Conservation (phyloP, 2,888 invertebrate species). For the Maniola hyperantus region DNA sequence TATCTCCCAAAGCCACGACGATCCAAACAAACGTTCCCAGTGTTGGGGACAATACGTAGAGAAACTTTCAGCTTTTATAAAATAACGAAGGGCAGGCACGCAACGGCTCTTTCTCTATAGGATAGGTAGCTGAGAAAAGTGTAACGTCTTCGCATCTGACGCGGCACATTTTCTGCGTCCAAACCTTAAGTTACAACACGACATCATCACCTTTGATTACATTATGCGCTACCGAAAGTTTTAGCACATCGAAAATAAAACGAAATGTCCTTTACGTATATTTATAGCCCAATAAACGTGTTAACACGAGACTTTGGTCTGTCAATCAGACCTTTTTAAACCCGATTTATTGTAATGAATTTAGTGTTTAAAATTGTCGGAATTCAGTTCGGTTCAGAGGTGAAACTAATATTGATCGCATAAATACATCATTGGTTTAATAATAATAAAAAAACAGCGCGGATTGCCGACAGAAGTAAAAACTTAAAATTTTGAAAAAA, state of each 20-base stretch:
- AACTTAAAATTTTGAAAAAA: too few species aligned
- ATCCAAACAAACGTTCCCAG: too few species aligned
- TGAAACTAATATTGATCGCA: not conserved
- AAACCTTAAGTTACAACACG: slow-evolving; percentile 26
- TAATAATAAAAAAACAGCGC: not conserved
- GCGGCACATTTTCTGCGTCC: too few species aligned
- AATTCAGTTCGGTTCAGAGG: not conserved
- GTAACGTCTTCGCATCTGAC: too few species aligned
- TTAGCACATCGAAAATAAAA: slow-evolving; percentile 31
- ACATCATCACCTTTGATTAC: slow-evolving; percentile 21
- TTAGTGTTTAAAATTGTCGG: not conserved
- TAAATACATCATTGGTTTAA: too few species aligned
- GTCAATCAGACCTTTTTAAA: slow-evolving; percentile 14
- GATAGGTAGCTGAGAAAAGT: too few species aligned
- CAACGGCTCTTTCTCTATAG: too few species aligned
- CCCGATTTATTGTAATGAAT: not conserved
- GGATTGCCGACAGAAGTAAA: too few species aligned
- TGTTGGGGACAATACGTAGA: too few species aligned
- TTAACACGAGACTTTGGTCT: slow-evolving; percentile 9
- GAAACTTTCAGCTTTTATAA: too few species aligned
- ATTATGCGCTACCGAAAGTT: slow-evolving; percentile 26
- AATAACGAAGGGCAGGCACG: too few species aligned
- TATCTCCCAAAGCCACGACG: too few species aligned
- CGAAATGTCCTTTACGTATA: slow-evolving; percentile 26
- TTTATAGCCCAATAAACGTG: slow-evolving; percentile 22